Base-by-base conservation (phyloP, 2,888 invertebrate genomes). In the Drosophila merina region DNA sequence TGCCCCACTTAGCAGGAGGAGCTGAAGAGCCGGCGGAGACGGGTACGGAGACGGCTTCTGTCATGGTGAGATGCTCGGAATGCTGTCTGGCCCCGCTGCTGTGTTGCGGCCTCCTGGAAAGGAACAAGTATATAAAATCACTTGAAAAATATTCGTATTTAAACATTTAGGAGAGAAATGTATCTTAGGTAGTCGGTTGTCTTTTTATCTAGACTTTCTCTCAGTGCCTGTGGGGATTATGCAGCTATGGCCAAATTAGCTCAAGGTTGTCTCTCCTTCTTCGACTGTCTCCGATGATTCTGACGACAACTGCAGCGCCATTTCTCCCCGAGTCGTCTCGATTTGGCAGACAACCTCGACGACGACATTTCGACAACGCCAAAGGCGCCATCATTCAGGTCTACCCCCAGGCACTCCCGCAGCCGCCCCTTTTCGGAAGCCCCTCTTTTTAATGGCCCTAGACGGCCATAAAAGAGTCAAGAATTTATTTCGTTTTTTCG, bases 301-400 rank as follows among this genome's bases (percentile, higher is more conserved):
- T 52, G 75, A 79, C 75, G 84, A 77, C 82, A 86, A 86, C 77
- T 88, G 88, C 84, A 88, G 72, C 84, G 88, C 88, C 76, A 83
- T 88, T 85, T 80, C 73, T 80, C 54, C 44, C 31, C 55, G 67
- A 31, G 52, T 51, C 67, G 48, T 68, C 85, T 79, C 74, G 62
- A 78, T 80, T 82, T 83, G 86, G 86, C 79, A 75, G 73, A 58
- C 63, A 60, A 62, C 60, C 47, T n/a, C 55, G 47, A 30, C 54
- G 54, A 30, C 55, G 47, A 56, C 36, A 60, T 60, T 60, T 47
- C 55, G 49, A 48, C 56, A 68, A 25, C 48, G 71, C 55, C 66
- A 49, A 59, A 45, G 85, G 82, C 80, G 85, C 84, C 86, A 80
- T 68, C 67, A 62, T 72, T 72, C 54, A 70, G 73, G 72, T 70